Percentiles rank a stretch among this genome's conserved stretches.
These are phyloP conservation scores for Phalacrocorax pelagicus DNA, from an alignment of 2,113 vertebrate genomes.

Conservation along the genomic window DNA sequence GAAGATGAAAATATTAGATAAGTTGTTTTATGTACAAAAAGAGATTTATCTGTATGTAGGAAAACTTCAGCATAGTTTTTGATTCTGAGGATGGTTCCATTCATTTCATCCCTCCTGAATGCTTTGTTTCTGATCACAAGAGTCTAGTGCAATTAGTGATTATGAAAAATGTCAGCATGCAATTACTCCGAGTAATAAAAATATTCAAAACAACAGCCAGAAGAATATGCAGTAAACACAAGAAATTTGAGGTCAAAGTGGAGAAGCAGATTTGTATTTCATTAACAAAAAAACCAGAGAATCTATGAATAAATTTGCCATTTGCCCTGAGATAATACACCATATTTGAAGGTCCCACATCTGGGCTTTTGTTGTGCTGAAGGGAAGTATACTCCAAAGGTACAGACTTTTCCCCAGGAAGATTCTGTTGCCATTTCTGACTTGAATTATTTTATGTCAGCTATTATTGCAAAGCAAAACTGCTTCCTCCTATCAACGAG, in stretches of 20 bases:
- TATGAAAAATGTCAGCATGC: conserved; percentile 64
- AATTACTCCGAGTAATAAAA: conserved; percentile 65
- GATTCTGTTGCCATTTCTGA: conserved; percentile 47
- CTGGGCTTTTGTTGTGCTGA: conserved; percentile 39
- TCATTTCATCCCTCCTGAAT: conserved; percentile 59
- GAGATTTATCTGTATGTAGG: conserved; percentile 37
- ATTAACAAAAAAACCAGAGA: neutral
- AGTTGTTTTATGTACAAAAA: conserved; percentile 38
- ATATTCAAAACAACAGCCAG: conserved; percentile 39
- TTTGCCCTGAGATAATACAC: neutral
- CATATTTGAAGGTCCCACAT: neutral
- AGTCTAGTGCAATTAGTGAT: conserved; percentile 66
- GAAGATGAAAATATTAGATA: conserved; percentile 39
- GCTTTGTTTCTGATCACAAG: conserved; percentile 59
- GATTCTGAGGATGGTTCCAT: conserved; percentile 58
- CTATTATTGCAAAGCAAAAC: conserved; percentile 3
- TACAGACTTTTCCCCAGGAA: conserved; percentile 48
- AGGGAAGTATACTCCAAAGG: conserved; percentile 12
- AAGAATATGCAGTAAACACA: conserved; percentile 5
- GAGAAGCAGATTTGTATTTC: neutral
- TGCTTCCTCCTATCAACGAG: neutral
- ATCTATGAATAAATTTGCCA: conserved; percentile 1
- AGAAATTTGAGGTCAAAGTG: conserved; percentile 20
- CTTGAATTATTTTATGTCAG: conserved; percentile 9
- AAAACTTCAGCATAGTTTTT: conserved; percentile 44